A percentile compares a stretch with the other conserved stretches of the same genome.
phyloP scores from a whole-genome alignment of 2,888 invertebrate species.

The Agapostemon virescens region DNA sequence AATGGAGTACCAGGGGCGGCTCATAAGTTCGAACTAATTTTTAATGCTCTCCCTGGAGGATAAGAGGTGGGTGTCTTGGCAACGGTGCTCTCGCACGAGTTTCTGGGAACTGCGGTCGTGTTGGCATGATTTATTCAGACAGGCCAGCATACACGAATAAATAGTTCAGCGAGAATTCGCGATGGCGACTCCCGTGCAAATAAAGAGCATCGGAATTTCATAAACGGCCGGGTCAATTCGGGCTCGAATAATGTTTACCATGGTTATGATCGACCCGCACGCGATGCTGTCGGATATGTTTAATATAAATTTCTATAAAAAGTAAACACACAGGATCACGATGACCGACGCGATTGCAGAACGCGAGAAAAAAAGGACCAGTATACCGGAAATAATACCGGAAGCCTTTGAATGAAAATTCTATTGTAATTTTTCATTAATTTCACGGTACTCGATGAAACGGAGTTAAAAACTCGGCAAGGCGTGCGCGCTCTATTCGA shows the following conservation, averaged over 20 bases:
- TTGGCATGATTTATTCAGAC: slow-evolving; percentile 64
- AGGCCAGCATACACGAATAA: slow-evolving; percentile 46
- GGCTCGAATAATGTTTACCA: slow-evolving; percentile 36
- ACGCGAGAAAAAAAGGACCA: too few relatives aligned
- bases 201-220: slow-evolving; percentile 58
- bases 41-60: slow-evolving; percentile 49
- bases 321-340: background rate
- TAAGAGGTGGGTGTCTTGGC: slow-evolving; percentile 34
- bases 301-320: background rate
- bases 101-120: slow-evolving; percentile 35
- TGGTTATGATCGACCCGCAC: background rate
- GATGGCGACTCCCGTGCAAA: slow-evolving; percentile 22
- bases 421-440: background rate
- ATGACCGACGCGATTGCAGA: background rate
- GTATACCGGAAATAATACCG: background rate
- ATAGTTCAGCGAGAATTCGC: slow-evolving; percentile 47
- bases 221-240: slow-evolving; percentile 54
- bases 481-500: background rate
- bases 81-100: slow-evolving; percentile 37
- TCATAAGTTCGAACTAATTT: slow-evolving; percentile 61
- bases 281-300: background rate
- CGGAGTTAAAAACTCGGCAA: background rate
- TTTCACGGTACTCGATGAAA: background rate
- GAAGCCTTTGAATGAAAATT: background rate
- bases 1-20: slow-evolving; percentile 17